Evolutionary conservation across 2,113 vertebrate species (phyloP), one percentile per base, ranked within the genome.

Genomic region (Peucedramus taeniatus): DNA sequence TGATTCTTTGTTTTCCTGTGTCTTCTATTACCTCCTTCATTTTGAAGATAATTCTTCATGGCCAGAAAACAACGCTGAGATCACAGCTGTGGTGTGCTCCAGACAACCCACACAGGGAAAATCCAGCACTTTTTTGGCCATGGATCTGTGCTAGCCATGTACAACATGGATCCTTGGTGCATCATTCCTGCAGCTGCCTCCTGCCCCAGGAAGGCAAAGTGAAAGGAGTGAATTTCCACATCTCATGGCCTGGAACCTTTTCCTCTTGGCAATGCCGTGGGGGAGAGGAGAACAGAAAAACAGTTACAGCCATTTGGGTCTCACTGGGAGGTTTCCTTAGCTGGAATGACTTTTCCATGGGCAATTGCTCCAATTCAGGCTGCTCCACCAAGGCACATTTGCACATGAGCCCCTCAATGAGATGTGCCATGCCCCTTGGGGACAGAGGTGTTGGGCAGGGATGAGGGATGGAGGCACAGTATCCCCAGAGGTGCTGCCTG

Each of bases 121-220:
- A 53, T 4, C 0, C 3, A 28, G 15, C 28, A 49, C 35, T 61
- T 94, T 14, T 72, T 61, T 2, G 1, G n/a, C 53, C 12, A 0
- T 0, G 1, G 66, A 20, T 28, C 66, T 80, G 71, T 76, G 51
- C 47, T 50, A 37, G 27, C 79, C 59, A 9, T 1, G 44, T 13
- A 26, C n/a, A 45, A 11, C 30, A 12, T 4, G 13, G 47, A 21
- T 0, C 1, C 8, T 40, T 49, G 40, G 49, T 2, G 3, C 14
- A 2, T 35, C 35, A 30, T 23, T 88, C 44, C 82, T 87, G 57
- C 53, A 69, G 82, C 40, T 68, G 23, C 61, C 39, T 23, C 2
- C 47, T 64, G 57, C 8, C 56, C 37, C 57, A 35, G 44, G 27
- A 75, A 44, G 9, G 27, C 27, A 33, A 76, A 23, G 11, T 23